phyloP scores from a whole-genome alignment of 2,888 invertebrate species.

The Acleris holmiana region DNA sequence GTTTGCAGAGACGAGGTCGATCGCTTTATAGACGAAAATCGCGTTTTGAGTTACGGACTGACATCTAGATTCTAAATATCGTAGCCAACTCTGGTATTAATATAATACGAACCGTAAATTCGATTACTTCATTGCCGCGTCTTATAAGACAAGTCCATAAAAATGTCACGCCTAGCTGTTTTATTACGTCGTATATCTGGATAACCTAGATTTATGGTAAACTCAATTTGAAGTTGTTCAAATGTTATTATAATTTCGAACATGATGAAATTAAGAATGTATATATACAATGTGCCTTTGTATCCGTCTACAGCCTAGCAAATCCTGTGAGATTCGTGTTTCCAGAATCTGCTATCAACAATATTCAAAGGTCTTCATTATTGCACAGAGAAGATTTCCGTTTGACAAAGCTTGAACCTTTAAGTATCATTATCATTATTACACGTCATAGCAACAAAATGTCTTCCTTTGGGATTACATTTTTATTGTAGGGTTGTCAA shows the following conservation, averaged over 20 bases:
- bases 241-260: slow-evolving; percentile 6
- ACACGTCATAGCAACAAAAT: background rate
- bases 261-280: background rate
- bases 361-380: no score
- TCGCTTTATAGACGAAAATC: slow-evolving; percentile 57
- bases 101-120: slow-evolving; percentile 4
- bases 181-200: slow-evolving; percentile 33
- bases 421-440: no score
- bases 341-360: no score
- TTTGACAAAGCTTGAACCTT: no score
- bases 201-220: slow-evolving; percentile 31
- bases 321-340: no score
- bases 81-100: slow-evolving; percentile 1
- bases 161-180: slow-evolving; percentile 31
- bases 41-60: no score
- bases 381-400: no score
- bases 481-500: background rate
- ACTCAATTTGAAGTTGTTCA: slow-evolving; percentile 17
- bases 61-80: no score
- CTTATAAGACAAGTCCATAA: slow-evolving; percentile 26
- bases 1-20: slow-evolving; percentile 54
- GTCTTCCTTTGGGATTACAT: no score
- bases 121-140: slow-evolving; percentile 12
- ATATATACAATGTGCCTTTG: background rate
- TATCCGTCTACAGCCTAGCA: no score